Base-by-base conservation (phyloP, 2,797 vertebrate genomes). In the Sebastolobus altivelis region DNA sequence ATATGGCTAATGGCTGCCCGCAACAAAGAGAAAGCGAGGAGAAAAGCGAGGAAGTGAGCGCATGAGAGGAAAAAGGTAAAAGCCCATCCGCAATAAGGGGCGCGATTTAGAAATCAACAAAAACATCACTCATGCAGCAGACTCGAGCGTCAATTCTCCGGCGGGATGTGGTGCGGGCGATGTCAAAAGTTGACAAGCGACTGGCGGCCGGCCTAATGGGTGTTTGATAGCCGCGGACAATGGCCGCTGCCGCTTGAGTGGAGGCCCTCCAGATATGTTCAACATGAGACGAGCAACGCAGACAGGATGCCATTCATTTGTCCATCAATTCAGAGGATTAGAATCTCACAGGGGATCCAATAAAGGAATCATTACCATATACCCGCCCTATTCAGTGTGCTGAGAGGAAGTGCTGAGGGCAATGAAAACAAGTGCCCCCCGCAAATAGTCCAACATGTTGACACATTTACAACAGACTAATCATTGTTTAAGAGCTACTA, bases 121-220 rank as follows among this genome's bases (percentile, higher is more conserved):
- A 91, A 85, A 72, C 85, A 85, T 82, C 87, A 65, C 70, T 90
- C 88, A 87, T 58, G 72, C 25, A 16, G 83, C 77, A 70, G 81
- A 84, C 87, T 46, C 56, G 78, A 85, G 85, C 67, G 75, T 87
- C 55, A 40, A 76, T 62, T 69, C 81, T 84, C 82, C 33, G 67
- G 92, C 82, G 35, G 83, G 88, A 85, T 80, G 90, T 79, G 79
- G 82, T 86, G 83, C 66, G 74, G 89, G 80, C 27, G 20, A 83
- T 85, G 93, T 95, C 92, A 94, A 83, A 91, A 91, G 93, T 93
- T 90, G 94, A 94, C 93, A 90, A 86, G 83, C 85, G 70, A 81
- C 81, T 96, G 95, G 94, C 93, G 3, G 13, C n/a, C 10, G 1
- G 92, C 92, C 93, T 95, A 95, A 95, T 92, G 94, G 85, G 81